phyloP scores from a whole-genome alignment of 2,113 vertebrate species.

The Oplegnathus fasciatus region DNA sequence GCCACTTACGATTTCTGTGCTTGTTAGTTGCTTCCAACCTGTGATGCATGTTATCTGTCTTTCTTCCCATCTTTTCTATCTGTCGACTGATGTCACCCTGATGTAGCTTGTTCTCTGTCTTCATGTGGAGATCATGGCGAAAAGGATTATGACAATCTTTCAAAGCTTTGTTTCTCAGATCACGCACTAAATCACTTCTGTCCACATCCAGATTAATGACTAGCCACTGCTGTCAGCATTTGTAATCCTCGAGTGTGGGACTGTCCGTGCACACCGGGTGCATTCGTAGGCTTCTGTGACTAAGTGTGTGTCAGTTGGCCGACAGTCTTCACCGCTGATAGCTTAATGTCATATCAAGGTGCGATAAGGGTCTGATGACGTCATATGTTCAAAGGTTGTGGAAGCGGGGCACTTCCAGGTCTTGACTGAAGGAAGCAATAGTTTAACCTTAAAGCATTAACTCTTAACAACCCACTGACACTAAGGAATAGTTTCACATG shows the following conservation, averaged over 20 bases:
- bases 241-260: constrained; percentile 58
- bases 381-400: constrained; percentile 35
- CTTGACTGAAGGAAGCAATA: background rate
- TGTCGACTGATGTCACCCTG: background rate
- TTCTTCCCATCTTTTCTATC: background rate
- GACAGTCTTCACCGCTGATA: background rate
- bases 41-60: background rate
- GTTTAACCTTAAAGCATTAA: constrained; percentile 1
- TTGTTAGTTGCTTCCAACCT: background rate
- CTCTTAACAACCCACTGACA: background rate
- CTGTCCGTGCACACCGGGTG: constrained; percentile 11
- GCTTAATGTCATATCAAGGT: constrained; percentile 8
- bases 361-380: background rate
- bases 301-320: background rate
- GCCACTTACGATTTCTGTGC: background rate
- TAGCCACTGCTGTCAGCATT: constrained; percentile 31
- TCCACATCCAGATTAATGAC: constrained; percentile 66
- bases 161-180: constrained; percentile 56
- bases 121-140: constrained; percentile 7
- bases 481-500: background rate
- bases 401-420: background rate
- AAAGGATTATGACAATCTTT: constrained; percentile 73
- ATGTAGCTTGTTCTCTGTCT: constrained; percentile 19
- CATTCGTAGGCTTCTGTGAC: background rate
- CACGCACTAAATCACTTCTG: constrained; percentile 55